phyloP scores from a whole-genome alignment of 2,797 vertebrate genomes.

The Nyctibius grandis region DNA sequence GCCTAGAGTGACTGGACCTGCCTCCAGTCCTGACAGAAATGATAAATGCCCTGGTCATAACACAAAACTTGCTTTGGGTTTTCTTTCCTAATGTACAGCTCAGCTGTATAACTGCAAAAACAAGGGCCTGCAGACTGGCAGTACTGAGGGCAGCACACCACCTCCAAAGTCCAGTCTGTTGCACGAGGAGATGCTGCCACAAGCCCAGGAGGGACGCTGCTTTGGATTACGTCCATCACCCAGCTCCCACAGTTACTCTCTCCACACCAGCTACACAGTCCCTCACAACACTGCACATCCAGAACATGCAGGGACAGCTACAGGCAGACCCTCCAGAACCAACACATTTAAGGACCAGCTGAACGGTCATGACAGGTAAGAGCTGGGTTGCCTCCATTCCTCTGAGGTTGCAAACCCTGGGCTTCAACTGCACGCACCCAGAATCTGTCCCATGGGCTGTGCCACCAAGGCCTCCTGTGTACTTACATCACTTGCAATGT shows the following conservation, averaged over 20 bases:
- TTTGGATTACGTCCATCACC: not conserved
- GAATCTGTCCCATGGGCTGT: fast-evolving
- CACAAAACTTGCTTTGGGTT: too few species aligned
- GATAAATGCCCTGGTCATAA: too few species aligned
- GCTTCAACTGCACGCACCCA: fast-evolving
- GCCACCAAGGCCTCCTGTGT: not conserved
- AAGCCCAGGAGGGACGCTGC: fast-evolving
- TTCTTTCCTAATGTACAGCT: not conserved
- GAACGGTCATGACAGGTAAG: fast-evolving
- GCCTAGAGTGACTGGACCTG: too few species aligned
- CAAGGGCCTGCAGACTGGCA: fast-evolving
- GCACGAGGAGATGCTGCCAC: fast-evolving
- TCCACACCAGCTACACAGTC: not conserved
- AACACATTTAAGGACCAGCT: fast-evolving
- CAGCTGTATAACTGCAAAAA: not conserved
- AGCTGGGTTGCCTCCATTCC: too few species aligned
- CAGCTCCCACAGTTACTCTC: too few species aligned
- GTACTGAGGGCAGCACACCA: not conserved
- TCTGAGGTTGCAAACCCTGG: not conserved
- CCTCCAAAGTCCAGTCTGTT: not conserved
- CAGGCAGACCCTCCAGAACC: not conserved
- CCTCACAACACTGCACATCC: too few species aligned
- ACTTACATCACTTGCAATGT: constrained; percentile 86
- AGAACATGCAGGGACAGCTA: not conserved
- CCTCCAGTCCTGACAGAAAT: too few species aligned